These are phyloP conservation scores for Dimorphilus gyrociliatus DNA, from an alignment of 2,888 invertebrate genomes.

Conservation along the genomic window DNA sequence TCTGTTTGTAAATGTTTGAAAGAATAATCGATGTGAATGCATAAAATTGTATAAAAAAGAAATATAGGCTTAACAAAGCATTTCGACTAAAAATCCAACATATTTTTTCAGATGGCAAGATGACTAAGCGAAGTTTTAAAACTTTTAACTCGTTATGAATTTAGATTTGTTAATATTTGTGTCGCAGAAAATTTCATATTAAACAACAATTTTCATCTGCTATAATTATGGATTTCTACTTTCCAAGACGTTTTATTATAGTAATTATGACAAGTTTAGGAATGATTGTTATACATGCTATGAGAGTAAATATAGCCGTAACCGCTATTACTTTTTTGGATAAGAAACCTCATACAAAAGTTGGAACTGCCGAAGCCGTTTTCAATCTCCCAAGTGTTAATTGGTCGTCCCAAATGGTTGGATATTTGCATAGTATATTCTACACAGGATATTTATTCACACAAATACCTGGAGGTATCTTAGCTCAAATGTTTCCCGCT, in stretches of 20 bases:
- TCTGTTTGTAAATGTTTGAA: too few relatives aligned
- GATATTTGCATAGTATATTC: constrained; percentile 27
- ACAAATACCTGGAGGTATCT: constrained; percentile 28
- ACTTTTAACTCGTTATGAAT: too few relatives aligned
- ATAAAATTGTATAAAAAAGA: too few relatives aligned
- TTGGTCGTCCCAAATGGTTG: constrained; percentile 24
- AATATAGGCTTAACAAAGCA: too few relatives aligned
- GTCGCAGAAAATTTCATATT: background rate
- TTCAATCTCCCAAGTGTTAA: constrained; percentile 21
- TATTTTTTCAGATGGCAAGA: too few relatives aligned
- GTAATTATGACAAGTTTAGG: constrained; percentile 18
- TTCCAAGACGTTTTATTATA: constrained; percentile 18
- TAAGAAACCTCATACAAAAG: constrained; percentile 14
- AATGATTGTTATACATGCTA: constrained; percentile 24
- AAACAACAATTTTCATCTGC: too few relatives aligned
- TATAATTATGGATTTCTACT: too few relatives aligned
- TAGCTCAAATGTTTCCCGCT: constrained; percentile 20
- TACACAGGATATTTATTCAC: constrained; percentile 28
- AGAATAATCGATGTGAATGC: too few relatives aligned
- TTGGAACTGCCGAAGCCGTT: constrained; percentile 9
- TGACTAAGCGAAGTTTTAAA: too few relatives aligned
- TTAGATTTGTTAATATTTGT: too few relatives aligned
- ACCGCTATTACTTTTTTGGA: constrained; percentile 28
- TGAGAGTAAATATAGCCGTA: constrained; percentile 30
- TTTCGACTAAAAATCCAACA: too few relatives aligned